Percentiles rank a stretch among this genome's conserved stretches.
Evolutionary conservation across 2,113 vertebrate species (phyloP).

Genomic region (Eurypyga helias): DNA sequence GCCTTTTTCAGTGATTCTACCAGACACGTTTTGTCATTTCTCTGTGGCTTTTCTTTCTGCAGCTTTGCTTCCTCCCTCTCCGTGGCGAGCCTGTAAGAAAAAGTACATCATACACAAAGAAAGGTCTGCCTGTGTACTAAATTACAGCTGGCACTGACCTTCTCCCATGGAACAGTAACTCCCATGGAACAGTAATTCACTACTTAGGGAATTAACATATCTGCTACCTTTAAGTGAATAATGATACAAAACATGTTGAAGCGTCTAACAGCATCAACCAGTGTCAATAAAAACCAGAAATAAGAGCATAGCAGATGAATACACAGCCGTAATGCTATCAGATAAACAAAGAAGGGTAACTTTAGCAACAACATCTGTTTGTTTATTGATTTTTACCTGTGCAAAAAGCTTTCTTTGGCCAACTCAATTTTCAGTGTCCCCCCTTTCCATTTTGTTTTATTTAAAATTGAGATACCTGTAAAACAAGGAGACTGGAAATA

Average conservation of each 20-base stretch:
- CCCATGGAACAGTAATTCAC: background rate
- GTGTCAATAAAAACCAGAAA: background rate
- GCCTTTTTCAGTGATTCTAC: constrained; percentile 79
- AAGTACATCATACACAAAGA: background rate
- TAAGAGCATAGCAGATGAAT: accelerated
- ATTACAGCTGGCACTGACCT: background rate
- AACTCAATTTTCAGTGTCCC: constrained; percentile 90
- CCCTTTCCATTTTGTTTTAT: constrained; percentile 96
- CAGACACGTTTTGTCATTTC: constrained; percentile 33
- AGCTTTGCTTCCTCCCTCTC: constrained; percentile 82
- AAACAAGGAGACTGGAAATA: background rate
- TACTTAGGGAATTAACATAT: background rate
- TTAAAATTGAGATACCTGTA: constrained; percentile 88
- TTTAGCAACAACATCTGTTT: background rate
- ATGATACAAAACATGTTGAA: background rate
- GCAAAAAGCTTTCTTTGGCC: constrained; percentile 93
- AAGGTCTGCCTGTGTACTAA: background rate
- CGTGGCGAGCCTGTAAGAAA: constrained; percentile 78
- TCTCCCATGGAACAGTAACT: background rate
- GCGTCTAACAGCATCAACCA: background rate
- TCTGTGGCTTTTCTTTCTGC: constrained; percentile 47
- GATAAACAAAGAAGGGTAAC: background rate
- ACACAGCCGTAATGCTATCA: background rate
- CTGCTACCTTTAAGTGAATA: background rate
- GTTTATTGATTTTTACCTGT: constrained; percentile 76